Conservation (phyloP, 2,113 vertebrate genomes). For the Chaetura pelagica region DNA sequence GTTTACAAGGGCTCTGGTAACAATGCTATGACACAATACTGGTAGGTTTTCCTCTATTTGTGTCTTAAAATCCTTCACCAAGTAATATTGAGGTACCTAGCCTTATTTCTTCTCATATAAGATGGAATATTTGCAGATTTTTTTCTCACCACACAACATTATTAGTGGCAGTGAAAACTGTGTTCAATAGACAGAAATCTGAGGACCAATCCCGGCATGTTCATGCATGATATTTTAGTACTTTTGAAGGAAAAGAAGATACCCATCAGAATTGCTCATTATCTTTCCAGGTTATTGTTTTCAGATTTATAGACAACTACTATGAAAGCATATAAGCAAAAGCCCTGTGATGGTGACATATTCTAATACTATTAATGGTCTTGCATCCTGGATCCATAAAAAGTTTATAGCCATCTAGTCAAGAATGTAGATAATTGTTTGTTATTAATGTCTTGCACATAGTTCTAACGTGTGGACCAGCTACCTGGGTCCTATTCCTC, state of each 20-base stretch:
- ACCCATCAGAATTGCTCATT: background rate
- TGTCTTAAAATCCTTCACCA: background rate
- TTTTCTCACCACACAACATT: background rate
- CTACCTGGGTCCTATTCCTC: background rate
- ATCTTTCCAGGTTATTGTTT: background rate
- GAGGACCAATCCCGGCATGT: background rate
- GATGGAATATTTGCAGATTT: background rate
- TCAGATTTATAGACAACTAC: background rate
- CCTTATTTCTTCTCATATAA: background rate
- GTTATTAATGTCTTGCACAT: background rate
- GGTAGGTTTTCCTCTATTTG: background rate
- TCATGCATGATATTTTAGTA: background rate
- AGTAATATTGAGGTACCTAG: background rate
- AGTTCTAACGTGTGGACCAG: background rate
- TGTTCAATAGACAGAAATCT: background rate
- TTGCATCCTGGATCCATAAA: background rate
- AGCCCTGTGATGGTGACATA: fast-evolving
- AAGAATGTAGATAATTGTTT: background rate
- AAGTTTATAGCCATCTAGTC: background rate
- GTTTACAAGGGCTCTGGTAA: slow-evolving; percentile 2
- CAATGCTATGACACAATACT: background rate
- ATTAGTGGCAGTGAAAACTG: background rate
- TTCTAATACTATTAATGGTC: background rate
- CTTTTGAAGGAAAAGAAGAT: background rate
- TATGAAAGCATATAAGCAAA: background rate